Conservation (phyloP, 2,797 vertebrate genomes). For the Ara ararauna region DNA sequence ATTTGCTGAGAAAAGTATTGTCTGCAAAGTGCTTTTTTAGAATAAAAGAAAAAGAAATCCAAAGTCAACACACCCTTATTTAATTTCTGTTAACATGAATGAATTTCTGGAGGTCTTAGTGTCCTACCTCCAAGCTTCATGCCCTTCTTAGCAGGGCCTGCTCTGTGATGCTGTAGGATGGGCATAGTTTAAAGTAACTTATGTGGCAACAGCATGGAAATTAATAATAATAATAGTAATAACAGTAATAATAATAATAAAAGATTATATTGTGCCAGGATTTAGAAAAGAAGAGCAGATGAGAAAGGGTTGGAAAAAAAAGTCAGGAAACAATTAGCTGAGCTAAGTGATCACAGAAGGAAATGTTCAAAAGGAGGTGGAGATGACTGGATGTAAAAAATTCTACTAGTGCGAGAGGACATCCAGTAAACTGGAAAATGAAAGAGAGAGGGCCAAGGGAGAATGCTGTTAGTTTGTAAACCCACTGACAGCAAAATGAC, state of each 20-base stretch:
- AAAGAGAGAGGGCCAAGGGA: neutral
- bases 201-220: neutral
- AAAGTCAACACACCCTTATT: neutral
- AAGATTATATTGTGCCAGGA: neutral
- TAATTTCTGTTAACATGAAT: neutral
- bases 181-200: neutral
- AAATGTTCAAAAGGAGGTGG: neutral
- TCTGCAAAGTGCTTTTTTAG: neutral
- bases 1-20: neutral
- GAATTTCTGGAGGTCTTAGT: neutral
- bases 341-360: neutral
- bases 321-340: neutral
- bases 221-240: neutral
- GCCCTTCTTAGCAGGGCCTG: neutral
- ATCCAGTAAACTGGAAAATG: neutral
- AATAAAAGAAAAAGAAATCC: neutral
- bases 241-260: neutral
- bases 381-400: neutral
- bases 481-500: neutral
- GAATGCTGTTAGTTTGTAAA: neutral
- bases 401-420: neutral
- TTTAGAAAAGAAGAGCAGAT: slow-evolving; percentile 1
- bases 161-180: neutral
- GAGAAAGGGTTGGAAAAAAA: neutral
- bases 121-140: neutral